Conservation (phyloP, 2,888 invertebrate genomes). For the Drosophila diplacantha region DNA sequence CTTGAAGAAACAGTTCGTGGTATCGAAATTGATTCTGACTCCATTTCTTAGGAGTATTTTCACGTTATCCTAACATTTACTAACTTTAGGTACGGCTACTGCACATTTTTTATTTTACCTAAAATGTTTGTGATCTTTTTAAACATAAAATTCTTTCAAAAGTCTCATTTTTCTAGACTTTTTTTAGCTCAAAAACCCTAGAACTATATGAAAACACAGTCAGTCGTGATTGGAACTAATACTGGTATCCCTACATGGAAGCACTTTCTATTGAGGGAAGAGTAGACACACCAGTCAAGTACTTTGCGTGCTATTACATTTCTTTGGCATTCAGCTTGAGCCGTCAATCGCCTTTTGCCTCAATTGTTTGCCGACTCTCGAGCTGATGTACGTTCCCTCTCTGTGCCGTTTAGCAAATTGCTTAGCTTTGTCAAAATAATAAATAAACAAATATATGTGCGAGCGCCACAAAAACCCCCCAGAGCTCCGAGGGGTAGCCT, state of each 20-base stretch:
- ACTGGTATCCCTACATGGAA: constrained; percentile 8
- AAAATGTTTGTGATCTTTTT: background rate
- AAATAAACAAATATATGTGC: constrained; percentile 62
- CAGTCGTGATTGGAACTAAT: constrained; percentile 19
- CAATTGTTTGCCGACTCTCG: constrained; percentile 58
- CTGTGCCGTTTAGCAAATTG: constrained; percentile 66
- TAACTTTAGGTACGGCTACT: too few relatives aligned
- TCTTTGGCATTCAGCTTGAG: constrained; percentile 17
- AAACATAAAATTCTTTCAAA: background rate
- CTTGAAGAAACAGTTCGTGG: constrained; percentile 1
- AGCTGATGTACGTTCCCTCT: constrained; percentile 40
- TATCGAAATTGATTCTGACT: background rate
- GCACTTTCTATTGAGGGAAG: constrained; percentile 1
- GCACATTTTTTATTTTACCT: background rate
- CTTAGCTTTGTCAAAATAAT: constrained; percentile 71
- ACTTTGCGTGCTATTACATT: constrained; percentile 7
- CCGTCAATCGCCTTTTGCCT: constrained; percentile 26
- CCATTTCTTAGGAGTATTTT: background rate
- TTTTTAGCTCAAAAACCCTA: background rate
- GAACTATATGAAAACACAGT: constrained; percentile 20
- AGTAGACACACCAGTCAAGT: constrained; percentile 6
- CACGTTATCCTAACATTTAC: too few relatives aligned
- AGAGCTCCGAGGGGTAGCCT: constrained; percentile 43
- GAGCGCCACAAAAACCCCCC: constrained; percentile 29
- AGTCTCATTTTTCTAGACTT: background rate